phyloP scores from a whole-genome alignment of 2,113 vertebrate species.

The Electrona antarctica region DNA sequence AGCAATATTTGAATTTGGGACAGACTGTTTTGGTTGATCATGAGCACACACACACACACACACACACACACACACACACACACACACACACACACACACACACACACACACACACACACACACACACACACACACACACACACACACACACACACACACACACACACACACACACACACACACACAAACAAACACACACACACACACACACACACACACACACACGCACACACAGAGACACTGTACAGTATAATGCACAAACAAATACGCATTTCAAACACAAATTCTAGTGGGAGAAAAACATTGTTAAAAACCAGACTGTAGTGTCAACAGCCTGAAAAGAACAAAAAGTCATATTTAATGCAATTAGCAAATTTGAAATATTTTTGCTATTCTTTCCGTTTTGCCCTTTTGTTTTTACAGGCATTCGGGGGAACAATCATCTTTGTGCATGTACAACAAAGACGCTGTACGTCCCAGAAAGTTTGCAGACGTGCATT shows the following conservation, averaged over 20 bases:
- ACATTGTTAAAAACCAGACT: constrained; percentile 20
- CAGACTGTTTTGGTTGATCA: constrained; percentile 6
- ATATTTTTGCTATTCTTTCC: constrained; percentile 22
- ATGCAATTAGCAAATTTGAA: constrained; percentile 46
- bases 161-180: not conserved
- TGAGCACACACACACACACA: constrained; percentile 2
- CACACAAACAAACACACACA: not conserved
- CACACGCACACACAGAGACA: not conserved
- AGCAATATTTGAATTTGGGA: constrained; percentile 12
- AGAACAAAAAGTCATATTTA: constrained; percentile 49
- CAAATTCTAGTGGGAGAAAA: constrained; percentile 26
- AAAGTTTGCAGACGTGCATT: constrained; percentile 42
- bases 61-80: constrained; percentile 1
- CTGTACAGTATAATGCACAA: not conserved
- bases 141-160: constrained; percentile 17
- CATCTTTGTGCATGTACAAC: constrained; percentile 21
- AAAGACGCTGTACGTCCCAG: constrained; percentile 33
- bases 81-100: not conserved
- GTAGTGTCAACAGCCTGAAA: constrained; percentile 26
- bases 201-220: constrained; percentile 16
- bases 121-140: constrained; percentile 1
- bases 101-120: constrained; percentile 10
- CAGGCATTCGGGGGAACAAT: constrained; percentile 28
- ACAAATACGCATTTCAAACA: constrained; percentile 38
- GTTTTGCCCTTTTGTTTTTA: constrained; percentile 36